Conservation (phyloP, 92 coral and sea anemone genomes). For the Palythoa grandis region DNA sequence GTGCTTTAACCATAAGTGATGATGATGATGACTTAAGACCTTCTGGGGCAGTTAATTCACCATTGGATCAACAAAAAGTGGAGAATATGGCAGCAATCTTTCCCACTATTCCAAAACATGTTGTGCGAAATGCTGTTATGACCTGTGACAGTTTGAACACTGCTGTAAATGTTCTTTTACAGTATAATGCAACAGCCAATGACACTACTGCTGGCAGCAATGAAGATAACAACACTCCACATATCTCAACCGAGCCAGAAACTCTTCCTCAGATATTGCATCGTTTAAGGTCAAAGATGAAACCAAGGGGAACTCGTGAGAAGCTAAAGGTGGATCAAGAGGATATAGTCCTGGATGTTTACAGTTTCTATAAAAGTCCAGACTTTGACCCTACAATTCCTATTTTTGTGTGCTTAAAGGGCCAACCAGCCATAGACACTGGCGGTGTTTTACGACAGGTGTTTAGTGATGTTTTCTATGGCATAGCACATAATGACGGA, state of each 20-base stretch:
- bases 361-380: conserved; percentile 58
- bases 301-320: conserved; percentile 57
- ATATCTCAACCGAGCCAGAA: conserved; percentile 19
- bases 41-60: conserved; percentile 1
- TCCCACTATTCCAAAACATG: conserved; percentile 13
- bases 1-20: conserved; percentile 8
- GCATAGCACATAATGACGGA: conserved; percentile 19
- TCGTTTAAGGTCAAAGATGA: conserved; percentile 43
- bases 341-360: conserved; percentile 51
- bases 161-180: conserved; percentile 19
- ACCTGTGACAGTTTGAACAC: conserved; percentile 16
- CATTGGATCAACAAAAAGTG: conserved; percentile 14
- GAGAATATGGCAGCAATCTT: conserved; percentile 1
- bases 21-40: conserved; percentile 7
- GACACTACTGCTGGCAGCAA: conserved; percentile 22
- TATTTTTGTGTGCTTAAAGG: conserved; percentile 53
- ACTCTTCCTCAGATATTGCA: conserved; percentile 55
- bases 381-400: conserved; percentile 54
- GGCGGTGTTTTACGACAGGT: conserved; percentile 69
- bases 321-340: conserved; percentile 52
- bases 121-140: conserved; percentile 18
- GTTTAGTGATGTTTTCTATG: conserved; percentile 51
- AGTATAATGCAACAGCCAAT: conserved; percentile 4
- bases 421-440: conserved; percentile 59
- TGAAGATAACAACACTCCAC: background rate